Conservation (phyloP, 2,797 vertebrate genomes). For the Lindbergichthys nudifrons region DNA sequence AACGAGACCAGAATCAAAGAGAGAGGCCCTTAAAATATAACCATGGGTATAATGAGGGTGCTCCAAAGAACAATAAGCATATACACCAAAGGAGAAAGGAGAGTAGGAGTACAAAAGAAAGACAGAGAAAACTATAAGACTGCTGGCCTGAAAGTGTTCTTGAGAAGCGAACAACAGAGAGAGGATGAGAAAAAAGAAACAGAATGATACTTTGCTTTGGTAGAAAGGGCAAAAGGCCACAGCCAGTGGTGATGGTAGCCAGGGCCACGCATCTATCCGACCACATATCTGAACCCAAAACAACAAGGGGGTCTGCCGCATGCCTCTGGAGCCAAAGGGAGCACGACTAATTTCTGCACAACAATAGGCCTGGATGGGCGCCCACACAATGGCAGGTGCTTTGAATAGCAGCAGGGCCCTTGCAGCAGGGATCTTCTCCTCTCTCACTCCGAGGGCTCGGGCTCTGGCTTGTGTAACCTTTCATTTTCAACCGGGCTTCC, state of each 20-base stretch:
- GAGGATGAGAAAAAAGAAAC: constrained; percentile 28
- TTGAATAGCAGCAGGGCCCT: constrained; percentile 84
- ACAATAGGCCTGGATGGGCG: constrained; percentile 82
- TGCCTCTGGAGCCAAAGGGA: constrained; percentile 81
- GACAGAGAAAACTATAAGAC: constrained; percentile 69
- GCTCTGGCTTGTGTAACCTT: constrained; percentile 84
- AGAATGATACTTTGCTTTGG: constrained; percentile 57
- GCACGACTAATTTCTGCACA: constrained; percentile 85
- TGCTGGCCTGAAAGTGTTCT: constrained; percentile 62
- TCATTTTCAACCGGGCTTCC: constrained; percentile 82
- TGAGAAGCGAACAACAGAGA: constrained; percentile 56
- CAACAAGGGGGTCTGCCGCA: constrained; percentile 85
- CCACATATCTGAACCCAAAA: constrained; percentile 73
- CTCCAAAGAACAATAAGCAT: constrained; percentile 82
- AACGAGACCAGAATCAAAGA: constrained; percentile 82
- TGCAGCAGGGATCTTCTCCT: constrained; percentile 81
- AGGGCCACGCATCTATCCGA: constrained; percentile 71
- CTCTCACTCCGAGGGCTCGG: constrained; percentile 74
- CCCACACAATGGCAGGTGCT: constrained; percentile 88
- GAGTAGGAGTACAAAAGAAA: constrained; percentile 71
- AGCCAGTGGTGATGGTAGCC: constrained; percentile 78
- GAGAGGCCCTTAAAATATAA: constrained; percentile 83
- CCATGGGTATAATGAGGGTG: constrained; percentile 83
- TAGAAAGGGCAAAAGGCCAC: constrained; percentile 76
- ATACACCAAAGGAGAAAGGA: constrained; percentile 74